phyloP scores from a whole-genome alignment of 2,888 invertebrate genomes.

The Oxycera nigricornis region DNA sequence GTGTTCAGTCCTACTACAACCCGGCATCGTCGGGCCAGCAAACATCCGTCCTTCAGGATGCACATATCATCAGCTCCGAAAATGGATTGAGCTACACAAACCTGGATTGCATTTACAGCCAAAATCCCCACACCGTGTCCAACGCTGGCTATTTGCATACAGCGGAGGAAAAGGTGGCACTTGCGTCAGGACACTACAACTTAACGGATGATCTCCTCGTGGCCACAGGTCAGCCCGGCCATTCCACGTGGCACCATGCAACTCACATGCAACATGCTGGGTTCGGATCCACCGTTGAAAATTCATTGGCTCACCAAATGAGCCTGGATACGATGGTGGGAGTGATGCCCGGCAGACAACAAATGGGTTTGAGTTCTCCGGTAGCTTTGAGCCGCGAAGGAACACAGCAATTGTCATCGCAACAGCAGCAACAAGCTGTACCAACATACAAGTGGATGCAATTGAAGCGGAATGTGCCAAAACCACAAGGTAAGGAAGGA shows the following conservation, averaged over 20 bases:
- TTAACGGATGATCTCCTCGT: conserved; percentile 55
- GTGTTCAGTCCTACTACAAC: conserved; percentile 58
- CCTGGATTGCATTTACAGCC: conserved; percentile 75
- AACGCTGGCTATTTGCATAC: conserved; percentile 55
- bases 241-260: conserved; percentile 54
- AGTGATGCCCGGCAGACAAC: conserved; percentile 45
- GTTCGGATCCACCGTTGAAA: conserved; percentile 42
- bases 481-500: conserved; percentile 87
- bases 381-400: conserved; percentile 41
- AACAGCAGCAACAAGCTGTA: conserved; percentile 68
- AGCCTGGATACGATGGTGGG: conserved; percentile 42
- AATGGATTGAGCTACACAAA: conserved; percentile 90
- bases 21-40: conserved; percentile 51
- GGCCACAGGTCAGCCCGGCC: conserved; percentile 52
- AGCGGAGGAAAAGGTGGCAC: conserved; percentile 63
- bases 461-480: conserved; percentile 94
- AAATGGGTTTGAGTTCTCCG: conserved; percentile 47
- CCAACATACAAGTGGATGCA: conserved; percentile 99
- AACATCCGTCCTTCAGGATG: conserved; percentile 54
- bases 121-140: conserved; percentile 61
- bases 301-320: conserved; percentile 48
- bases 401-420: conserved; percentile 40
- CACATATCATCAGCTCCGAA: conserved; percentile 81
- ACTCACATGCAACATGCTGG: conserved; percentile 56
- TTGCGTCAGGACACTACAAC: conserved; percentile 66